phyloP scores from a whole-genome alignment of 2,888 invertebrate species.

The Philonicus albiceps region DNA sequence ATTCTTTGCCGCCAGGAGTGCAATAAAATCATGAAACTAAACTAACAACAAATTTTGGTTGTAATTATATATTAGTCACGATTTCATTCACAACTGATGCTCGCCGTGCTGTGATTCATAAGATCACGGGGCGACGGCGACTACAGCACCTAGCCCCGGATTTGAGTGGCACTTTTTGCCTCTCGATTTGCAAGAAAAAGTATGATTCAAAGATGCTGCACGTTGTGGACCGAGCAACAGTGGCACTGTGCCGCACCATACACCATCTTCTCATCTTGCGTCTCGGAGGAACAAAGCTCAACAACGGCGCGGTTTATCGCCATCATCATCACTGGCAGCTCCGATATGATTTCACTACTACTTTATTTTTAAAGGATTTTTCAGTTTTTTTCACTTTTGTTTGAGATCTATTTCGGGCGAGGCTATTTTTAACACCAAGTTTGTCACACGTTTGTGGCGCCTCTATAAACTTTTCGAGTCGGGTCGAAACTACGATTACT shows the following conservation, averaged over 20 bases:
- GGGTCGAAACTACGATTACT: slow-evolving; percentile 4
- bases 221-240: not conserved
- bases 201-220: slow-evolving; percentile 24
- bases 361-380: slow-evolving; percentile 21
- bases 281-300: not conserved
- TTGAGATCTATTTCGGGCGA: slow-evolving; percentile 14
- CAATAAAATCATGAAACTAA: slow-evolving; percentile 32
- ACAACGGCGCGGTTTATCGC: slow-evolving; percentile 17
- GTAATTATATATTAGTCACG: slow-evolving; percentile 41
- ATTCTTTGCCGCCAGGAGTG: not conserved
- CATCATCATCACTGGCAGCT: slow-evolving; percentile 24
- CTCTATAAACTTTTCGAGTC: slow-evolving; percentile 15
- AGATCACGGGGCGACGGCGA: not conserved
- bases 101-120: slow-evolving; percentile 21
- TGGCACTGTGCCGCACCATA: not conserved
- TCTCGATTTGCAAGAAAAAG: slow-evolving; percentile 22
- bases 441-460: slow-evolving; percentile 37
- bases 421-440: slow-evolving; percentile 16
- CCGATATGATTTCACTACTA: slow-evolving; percentile 29
- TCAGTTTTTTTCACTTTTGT: slow-evolving; percentile 35
- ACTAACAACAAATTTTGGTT: slow-evolving; percentile 20
- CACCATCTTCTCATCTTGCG: not conserved
- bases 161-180: slow-evolving; percentile 28
- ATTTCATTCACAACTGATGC: slow-evolving; percentile 33
- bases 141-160: slow-evolving; percentile 29